Evolutionary conservation across 2,113 vertebrate species (phyloP).

Genomic region (Melierax canorus): DNA sequence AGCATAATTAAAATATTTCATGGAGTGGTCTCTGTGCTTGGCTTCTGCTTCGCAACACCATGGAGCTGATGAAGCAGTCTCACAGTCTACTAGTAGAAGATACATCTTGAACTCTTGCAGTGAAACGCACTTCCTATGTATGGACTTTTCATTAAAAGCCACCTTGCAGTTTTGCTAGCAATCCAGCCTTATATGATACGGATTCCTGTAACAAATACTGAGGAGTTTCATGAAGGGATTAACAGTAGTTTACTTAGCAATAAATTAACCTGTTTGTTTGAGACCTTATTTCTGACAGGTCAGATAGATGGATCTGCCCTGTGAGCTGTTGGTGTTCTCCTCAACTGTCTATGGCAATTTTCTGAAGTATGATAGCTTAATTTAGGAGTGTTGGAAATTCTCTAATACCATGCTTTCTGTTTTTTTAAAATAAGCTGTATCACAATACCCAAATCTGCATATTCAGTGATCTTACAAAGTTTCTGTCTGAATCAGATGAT

Average conservation of each 20-base stretch:
- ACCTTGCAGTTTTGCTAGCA: not conserved
- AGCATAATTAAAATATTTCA: not conserved
- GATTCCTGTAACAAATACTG: not conserved
- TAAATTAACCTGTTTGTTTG: not conserved
- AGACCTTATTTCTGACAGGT: not conserved
- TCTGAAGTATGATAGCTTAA: not conserved
- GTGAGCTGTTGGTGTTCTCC: not conserved
- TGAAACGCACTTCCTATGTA: fast-evolving
- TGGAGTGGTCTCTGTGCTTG: not conserved
- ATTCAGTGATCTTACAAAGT: not conserved
- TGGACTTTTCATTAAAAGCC: not conserved
- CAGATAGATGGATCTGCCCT: not conserved
- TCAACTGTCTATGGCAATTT: not conserved
- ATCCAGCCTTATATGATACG: not conserved
- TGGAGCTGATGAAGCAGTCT: not conserved
- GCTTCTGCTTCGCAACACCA: not conserved
- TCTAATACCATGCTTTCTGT: not conserved
- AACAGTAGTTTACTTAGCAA: not conserved
- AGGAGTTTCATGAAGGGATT: not conserved
- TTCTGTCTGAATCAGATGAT: not conserved
- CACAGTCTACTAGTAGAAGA: not conserved
- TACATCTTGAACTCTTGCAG: not conserved
- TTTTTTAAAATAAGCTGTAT: not conserved
- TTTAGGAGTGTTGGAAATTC: not conserved
- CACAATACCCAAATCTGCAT: not conserved